phyloP scores from a whole-genome alignment of 37 sponge, comb jelly and placozoan species.

The Beroe ovata region DNA sequence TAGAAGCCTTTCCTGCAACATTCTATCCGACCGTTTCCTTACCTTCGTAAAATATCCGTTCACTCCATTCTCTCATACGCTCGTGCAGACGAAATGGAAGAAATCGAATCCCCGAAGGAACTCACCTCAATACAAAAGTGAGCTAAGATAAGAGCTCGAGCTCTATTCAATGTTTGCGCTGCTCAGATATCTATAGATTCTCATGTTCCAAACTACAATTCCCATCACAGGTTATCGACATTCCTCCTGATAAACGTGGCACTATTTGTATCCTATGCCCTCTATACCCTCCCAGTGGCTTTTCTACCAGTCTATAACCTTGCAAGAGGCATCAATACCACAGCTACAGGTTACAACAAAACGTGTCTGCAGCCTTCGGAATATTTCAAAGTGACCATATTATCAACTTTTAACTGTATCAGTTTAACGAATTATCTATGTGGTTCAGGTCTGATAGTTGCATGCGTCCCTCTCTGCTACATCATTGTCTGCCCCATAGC shows the following conservation, averaged over 20 bases:
- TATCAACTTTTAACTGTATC: not conserved
- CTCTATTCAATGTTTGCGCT: too few relatives aligned
- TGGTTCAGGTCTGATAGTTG: slow-evolving; percentile 22
- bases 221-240: slow-evolving; percentile 10
- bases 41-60: too few relatives aligned
- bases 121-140: too few relatives aligned
- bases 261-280: slow-evolving; percentile 52
- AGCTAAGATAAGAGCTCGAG: too few relatives aligned
- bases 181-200: too few relatives aligned
- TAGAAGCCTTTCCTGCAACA: too few relatives aligned
- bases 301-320: slow-evolving; percentile 44
- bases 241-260: slow-evolving; percentile 28
- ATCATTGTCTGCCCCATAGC: slow-evolving; percentile 63
- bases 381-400: not conserved
- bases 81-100: too few relatives aligned
- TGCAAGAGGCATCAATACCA: slow-evolving; percentile 2
- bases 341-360: not conserved
- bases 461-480: slow-evolving; percentile 48
- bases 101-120: too few relatives aligned
- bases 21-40: too few relatives aligned
- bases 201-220: too few relatives aligned
- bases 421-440: not conserved
- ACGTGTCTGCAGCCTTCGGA: not conserved
- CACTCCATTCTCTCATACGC: too few relatives aligned
- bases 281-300: slow-evolving; percentile 18